Evolutionary conservation across 2,113 vertebrate genomes (phyloP), one percentile per base, ranked within the genome.

Genomic region (Mus spicilegus): DNA sequence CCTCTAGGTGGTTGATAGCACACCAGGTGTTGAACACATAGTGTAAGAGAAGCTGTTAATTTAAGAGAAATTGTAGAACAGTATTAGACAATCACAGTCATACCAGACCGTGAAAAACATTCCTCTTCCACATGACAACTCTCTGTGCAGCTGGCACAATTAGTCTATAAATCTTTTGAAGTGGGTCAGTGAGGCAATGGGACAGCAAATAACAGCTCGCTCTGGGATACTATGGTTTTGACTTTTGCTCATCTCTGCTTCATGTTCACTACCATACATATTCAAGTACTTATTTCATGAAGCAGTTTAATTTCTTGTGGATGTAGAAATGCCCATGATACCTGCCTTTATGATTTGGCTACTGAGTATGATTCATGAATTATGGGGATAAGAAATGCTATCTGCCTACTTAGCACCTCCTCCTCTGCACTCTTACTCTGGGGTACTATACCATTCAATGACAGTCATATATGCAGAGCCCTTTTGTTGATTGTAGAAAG

Each of bases 151-250:
- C 84, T 89, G 75, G 56, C 24, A 91, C 82, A 65, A 89, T 76
- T 85, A 96, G 69, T 58, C 56, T 89, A 33, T 65, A 91, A 70
- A 91, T 95, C 92, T 87, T 95, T 54, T n/a, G 14, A 93, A 95
- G 70, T 61, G 69, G 89, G 75, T 28, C 78, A 22, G n/a, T 11
- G 67, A 94, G 69, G n/a, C 26, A 24, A 46, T 1, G 5, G 63
- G 26, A 69, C 19, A 56, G n/a, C 56, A 87, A 67, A 77, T 46
- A 58, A 7, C 28, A 49, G 58, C 28, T 61, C 46, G 4, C 30
- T 39, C 7, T 58, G 65, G 75, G 24, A 67, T 70, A 17, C 9
- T 46, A 49, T 51, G n/a, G 46, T 14, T 84, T 77, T 82, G 75
- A 88, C 76, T 69, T 42, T 81, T 56, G 3, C 33, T 94, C n/a